Evolutionary conservation across 2,113 vertebrate species (phyloP).

Genomic region (Cairina moschata): DNA sequence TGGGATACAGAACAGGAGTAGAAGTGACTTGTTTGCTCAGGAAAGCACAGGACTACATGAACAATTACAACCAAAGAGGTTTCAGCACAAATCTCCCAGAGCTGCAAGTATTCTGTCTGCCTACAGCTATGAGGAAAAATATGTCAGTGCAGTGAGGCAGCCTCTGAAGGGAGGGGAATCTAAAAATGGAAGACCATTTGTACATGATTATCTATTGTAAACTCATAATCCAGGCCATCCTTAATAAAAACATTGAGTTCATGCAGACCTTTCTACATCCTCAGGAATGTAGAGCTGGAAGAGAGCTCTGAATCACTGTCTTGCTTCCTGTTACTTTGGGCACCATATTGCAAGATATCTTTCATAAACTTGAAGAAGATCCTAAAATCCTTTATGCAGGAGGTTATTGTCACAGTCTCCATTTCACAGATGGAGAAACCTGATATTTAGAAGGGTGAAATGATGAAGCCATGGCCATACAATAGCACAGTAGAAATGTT

Average conservation of each 20-base stretch:
- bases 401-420: background rate
- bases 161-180: conserved; percentile 26
- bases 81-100: conserved; percentile 10
- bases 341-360: conserved; percentile 3
- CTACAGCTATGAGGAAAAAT: background rate
- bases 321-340: conserved; percentile 43
- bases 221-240: conserved; percentile 30
- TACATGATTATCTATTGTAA: conserved; percentile 51
- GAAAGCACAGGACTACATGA: background rate
- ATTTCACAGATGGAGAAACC: background rate
- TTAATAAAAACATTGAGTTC: conserved; percentile 50
- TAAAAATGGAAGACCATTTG: conserved; percentile 54
- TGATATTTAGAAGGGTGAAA: background rate
- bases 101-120: conserved; percentile 6
- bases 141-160: background rate
- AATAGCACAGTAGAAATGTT: background rate
- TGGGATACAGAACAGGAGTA: background rate
- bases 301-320: background rate
- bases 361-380: conserved; percentile 20
- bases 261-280: conserved; percentile 23
- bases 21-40: conserved; percentile 3
- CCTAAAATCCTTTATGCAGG: background rate
- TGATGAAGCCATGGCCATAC: background rate
- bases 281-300: conserved; percentile 51
- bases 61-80: background rate